Percentiles rank a stretch among this genome's conserved stretches.
Evolutionary conservation across 2,797 vertebrate genomes (phyloP).

Genomic region (Melanotaenia nigrans): DNA sequence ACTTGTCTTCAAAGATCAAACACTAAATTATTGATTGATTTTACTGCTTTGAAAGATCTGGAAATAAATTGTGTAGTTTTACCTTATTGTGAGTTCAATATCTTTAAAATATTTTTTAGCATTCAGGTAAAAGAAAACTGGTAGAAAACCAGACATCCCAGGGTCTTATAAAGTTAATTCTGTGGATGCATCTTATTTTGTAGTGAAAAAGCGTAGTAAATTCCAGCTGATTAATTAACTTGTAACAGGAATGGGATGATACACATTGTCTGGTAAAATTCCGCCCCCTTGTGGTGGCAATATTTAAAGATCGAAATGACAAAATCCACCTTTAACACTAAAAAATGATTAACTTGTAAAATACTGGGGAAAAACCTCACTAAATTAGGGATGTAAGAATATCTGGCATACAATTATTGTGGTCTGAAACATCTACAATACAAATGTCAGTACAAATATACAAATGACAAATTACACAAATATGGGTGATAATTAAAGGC

Average conservation of each 20-base stretch:
- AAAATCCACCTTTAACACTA: neutral
- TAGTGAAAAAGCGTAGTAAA: no score
- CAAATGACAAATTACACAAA: no score
- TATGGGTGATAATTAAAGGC: no score
- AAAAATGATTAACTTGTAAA: no score
- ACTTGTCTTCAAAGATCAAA: constrained; percentile 43
- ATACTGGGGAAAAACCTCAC: no score
- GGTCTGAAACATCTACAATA: no score
- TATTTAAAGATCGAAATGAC: neutral
- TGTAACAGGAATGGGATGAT: no score
- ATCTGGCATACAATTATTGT: no score
- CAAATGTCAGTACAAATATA: no score
- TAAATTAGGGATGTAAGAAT: no score
- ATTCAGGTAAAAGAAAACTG: neutral
- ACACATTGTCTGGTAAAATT: neutral
- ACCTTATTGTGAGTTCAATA: constrained; percentile 7
- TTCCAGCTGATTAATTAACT: no score
- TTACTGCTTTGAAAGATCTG: neutral
- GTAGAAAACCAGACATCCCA: neutral
- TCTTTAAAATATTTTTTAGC: neutral
- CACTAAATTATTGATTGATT: constrained; percentile 8
- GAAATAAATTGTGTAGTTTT: constrained; percentile 7
- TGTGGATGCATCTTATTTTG: no score
- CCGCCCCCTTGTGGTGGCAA: neutral
- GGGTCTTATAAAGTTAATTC: neutral